These are phyloP conservation scores for Onychomys arenicola DNA, from an alignment of 2,797 vertebrate genomes.

Conservation along the genomic window DNA sequence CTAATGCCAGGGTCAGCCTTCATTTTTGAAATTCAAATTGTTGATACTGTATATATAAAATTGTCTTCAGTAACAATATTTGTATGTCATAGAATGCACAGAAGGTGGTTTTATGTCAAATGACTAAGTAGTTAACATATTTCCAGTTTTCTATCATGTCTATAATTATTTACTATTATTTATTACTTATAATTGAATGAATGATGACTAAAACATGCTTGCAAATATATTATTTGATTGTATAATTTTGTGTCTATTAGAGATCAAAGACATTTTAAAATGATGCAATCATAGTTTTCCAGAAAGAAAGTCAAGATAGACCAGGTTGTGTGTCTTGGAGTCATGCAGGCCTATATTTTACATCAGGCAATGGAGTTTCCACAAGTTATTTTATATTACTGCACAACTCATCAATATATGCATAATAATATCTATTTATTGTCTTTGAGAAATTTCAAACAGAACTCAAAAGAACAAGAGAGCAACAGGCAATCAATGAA, in stretches of 20 bases:
- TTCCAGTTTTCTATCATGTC: not conserved
- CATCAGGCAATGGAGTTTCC: not conserved
- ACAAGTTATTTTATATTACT: not conserved
- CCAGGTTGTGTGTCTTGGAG: not conserved
- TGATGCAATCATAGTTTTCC: not conserved
- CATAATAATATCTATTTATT: not conserved
- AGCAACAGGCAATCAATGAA: not conserved
- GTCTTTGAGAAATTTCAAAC: not conserved
- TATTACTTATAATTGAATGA: not conserved
- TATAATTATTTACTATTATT: not conserved
- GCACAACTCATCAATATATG: not conserved
- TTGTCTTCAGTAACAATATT: not conserved
- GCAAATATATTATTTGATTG: not conserved
- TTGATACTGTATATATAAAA: not conserved
- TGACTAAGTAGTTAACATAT: not conserved
- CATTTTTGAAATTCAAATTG: slow-evolving; percentile 58
- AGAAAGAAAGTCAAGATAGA: not conserved
- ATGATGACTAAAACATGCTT: not conserved
- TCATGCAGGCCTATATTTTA: not conserved
- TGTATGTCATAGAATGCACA: not conserved
- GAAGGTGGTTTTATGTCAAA: not conserved
- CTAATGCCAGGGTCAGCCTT: slow-evolving; percentile 29
- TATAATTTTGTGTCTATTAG: not conserved
- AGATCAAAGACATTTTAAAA: not conserved
- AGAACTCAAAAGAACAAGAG: not conserved